These are phyloP conservation scores for Elmis aenea DNA, from an alignment of 2,888 invertebrate genomes.

Conservation along the genomic window DNA sequence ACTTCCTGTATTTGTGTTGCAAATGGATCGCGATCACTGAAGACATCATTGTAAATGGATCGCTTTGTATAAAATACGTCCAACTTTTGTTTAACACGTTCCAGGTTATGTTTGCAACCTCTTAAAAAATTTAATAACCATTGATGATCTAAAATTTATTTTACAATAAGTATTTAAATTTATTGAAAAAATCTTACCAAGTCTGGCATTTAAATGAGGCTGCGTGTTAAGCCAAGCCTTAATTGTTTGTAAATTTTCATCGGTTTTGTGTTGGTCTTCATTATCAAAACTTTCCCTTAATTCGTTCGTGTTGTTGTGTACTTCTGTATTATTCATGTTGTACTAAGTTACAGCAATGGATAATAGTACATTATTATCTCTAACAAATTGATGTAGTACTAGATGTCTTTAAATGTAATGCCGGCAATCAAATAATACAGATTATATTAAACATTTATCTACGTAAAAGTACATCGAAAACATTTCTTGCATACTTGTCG, in stretches of 20 bases:
- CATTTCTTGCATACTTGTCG: too few species aligned
- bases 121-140: slow-evolving; percentile 52
- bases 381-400: too few species aligned
- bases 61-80: slow-evolving; percentile 55
- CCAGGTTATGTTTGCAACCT: slow-evolving; percentile 60
- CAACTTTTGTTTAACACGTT: slow-evolving; percentile 57
- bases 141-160: slow-evolving; percentile 1
- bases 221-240: slow-evolving; percentile 56
- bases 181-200: slow-evolving; percentile 42
- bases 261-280: slow-evolving; percentile 50
- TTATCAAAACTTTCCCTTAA: too few species aligned
- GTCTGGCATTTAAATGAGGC: slow-evolving; percentile 53
- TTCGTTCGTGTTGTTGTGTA: too few species aligned
- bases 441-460: too few species aligned
- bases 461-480: too few species aligned
- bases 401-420: too few species aligned
- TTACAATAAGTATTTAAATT: not conserved
- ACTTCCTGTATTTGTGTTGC: slow-evolving; percentile 30
- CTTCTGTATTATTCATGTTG: too few species aligned
- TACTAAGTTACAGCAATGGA: too few species aligned
- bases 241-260: slow-evolving; percentile 49
- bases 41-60: slow-evolving; percentile 51
- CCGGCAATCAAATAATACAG: too few species aligned
- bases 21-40: slow-evolving; percentile 38
- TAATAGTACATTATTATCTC: too few species aligned